Evolutionary conservation across 1,140 invertebrate species (phyloP).

Genomic region (Drosophila setifemur): DNA sequence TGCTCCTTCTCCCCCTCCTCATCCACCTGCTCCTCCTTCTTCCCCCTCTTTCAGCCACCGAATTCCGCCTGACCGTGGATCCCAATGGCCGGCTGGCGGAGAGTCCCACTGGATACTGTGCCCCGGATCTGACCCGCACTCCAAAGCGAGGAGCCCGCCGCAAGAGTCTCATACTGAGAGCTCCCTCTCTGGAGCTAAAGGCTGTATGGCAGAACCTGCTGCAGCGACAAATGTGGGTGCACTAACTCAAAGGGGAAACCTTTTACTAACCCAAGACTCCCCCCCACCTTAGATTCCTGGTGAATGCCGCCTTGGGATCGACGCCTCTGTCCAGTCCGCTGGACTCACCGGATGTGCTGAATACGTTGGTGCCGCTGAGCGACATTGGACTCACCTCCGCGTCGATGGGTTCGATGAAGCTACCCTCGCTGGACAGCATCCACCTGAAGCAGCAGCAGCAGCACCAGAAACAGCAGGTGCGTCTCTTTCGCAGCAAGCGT

Average conservation of each 20-base stretch:
- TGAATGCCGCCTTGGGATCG: constrained; percentile 84
- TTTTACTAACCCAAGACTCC: neutral
- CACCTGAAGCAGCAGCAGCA: constrained; percentile 79
- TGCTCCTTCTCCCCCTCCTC: too few species aligned
- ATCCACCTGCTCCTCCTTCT: too few species aligned
- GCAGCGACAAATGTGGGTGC: constrained; percentile 91
- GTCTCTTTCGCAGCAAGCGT: constrained; percentile 79
- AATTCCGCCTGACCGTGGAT: constrained; percentile 87
- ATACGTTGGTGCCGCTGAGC: constrained; percentile 76
- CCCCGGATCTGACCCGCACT: constrained; percentile 84
- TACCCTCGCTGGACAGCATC: constrained; percentile 81
- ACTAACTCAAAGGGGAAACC: neutral
- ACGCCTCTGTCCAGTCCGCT: constrained; percentile 86
- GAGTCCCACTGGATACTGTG: constrained; percentile 87
- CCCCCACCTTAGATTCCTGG: constrained; percentile 84
- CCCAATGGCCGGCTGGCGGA: constrained; percentile 85
- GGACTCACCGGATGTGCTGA: constrained; percentile 84
- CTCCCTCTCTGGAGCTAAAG: constrained; percentile 91
- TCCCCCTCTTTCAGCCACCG: constrained; percentile 84
- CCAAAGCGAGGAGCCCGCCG: constrained; percentile 86
- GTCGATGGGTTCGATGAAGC: constrained; percentile 80
- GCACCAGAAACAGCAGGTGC: constrained; percentile 78
- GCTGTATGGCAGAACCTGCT: constrained; percentile 95
- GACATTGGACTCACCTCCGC: constrained; percentile 78
- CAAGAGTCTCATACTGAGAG: constrained; percentile 88